Evolutionary conservation across 1,140 invertebrate species (phyloP), one percentile per base, ranked within the genome.

Genomic region (Drosophila miranda): DNA sequence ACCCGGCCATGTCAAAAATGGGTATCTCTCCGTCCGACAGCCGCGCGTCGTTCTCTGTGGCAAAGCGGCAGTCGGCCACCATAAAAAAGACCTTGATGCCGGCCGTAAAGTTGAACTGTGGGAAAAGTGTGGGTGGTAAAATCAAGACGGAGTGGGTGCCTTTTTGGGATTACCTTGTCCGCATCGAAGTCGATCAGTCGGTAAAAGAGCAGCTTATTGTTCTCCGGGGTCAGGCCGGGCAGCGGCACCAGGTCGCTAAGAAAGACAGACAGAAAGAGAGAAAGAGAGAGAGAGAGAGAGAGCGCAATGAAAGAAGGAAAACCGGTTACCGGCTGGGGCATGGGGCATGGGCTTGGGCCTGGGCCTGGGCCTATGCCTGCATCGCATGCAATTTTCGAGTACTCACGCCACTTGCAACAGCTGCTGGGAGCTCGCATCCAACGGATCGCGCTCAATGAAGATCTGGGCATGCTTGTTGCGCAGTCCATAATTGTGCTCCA

Each of bases 61-160:
- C 92, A 41, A 95, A 92, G 54, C 94, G 92, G 2, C 93, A 92
- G 78, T 95, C 95, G 9, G 94, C 92, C 7, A 94, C 89, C 94
- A 95, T 95, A 69, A 94, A 93, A 83, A 95, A 93, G 1, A 94
- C 92, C 90, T 95, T 95, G 13, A 95, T 92, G 1, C 92, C 92
- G 62, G 95, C 94, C 42, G 93, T 92, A 76, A 95, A 95, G 75
- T 93, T 92, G 75, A 95, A 96, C 38, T 92, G 91, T 0, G 91
- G 92, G 34, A 11, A 26, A 4, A 14, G 21, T 19, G 16, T 13
- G 9, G 11, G 2, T 14, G 14, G 23, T 11, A 16, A 38, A 3
- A 28, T 23, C 8, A 11, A 23, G 14, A 34, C 13, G 9, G 19
- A 38, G 50, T 11, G 13, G 16, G 16, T 61, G 14, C 41, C 26